A percentile compares a stretch with the other conserved stretches of the same genome.
These are phyloP conservation scores for Erannis defoliaria DNA, from an alignment of 2,888 invertebrate species.

Conservation along the genomic window DNA sequence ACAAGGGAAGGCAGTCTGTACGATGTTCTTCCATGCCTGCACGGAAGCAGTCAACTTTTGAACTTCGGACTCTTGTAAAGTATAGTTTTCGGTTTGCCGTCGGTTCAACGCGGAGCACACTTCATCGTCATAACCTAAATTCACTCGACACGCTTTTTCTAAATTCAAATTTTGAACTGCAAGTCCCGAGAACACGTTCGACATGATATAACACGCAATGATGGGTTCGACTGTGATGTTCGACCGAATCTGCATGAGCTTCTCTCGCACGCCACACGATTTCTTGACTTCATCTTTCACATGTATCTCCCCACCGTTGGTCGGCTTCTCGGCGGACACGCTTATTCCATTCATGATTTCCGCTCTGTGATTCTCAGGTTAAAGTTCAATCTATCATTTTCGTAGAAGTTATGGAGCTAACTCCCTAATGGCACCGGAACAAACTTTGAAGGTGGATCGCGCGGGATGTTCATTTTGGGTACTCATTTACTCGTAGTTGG, in stretches of 20 bases:
- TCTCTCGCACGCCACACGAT: slow-evolving; percentile 69
- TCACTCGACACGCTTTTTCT: slow-evolving; percentile 95
- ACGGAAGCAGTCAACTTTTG: slow-evolving; percentile 87
- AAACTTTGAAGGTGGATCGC: slow-evolving; percentile 35
- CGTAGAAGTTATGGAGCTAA: slow-evolving; percentile 45
- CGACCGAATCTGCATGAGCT: slow-evolving; percentile 81
- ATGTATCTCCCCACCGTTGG: slow-evolving; percentile 58
- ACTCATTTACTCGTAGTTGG: slow-evolving; percentile 43
- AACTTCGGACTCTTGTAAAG: slow-evolving; percentile 88
- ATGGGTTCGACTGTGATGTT: slow-evolving; percentile 90
- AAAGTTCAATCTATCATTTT: slow-evolving; percentile 65
- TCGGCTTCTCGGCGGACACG: slow-evolving; percentile 68
- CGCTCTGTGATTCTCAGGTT: slow-evolving; percentile 51
- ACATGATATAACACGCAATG: slow-evolving; percentile 89
- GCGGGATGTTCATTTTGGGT: slow-evolving; percentile 48
- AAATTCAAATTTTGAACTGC: slow-evolving; percentile 94
- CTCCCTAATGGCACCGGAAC: slow-evolving; percentile 42
- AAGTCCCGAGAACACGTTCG: slow-evolving; percentile 89
- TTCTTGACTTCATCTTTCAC: slow-evolving; percentile 68
- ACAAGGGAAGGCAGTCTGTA: slow-evolving; percentile 86
- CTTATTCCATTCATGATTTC: slow-evolving; percentile 79
- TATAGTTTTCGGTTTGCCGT: slow-evolving; percentile 90
- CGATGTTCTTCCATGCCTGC: slow-evolving; percentile 86
- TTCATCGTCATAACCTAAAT: slow-evolving; percentile 90
- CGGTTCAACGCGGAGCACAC: slow-evolving; percentile 92